Base-by-base conservation (phyloP, 2,113 vertebrate species). In the Python bivittatus region DNA sequence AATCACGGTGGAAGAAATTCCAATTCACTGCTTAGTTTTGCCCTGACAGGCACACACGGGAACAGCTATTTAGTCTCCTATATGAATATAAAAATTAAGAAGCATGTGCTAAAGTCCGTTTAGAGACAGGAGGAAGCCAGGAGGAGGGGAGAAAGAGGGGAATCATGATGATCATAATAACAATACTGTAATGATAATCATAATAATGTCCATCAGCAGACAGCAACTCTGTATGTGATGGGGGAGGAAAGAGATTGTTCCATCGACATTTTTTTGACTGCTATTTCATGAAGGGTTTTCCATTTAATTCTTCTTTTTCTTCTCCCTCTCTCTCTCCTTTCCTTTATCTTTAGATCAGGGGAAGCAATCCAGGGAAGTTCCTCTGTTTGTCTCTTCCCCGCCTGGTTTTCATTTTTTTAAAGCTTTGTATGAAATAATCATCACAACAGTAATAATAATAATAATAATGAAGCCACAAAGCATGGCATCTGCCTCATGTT, bases 1-100 rank as follows among this genome's bases (percentile, higher is more conserved):
- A 98, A 98, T 93, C 94, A 97, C 83, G 44, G 86, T 53, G 86
- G 56, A 91, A 93, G 91, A 90, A 7, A 95, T 91, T 91, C 29
- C 84, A 92, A 95, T 93, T 88, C 92, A 95, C 94, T 92, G 93
- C 90, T 94, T 95, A 91, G 91, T 90, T 96, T 94, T 79, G 57
- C 88, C 86, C 84, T 93, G 91, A 56, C 6, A 20, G 57, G 6
- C 33, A 44, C 57, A 60, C 56, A 42, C 12, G 4, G 33, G n/a
- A 22, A 64, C 42, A 64, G 38, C 11, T 57, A 56, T n/a, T 54
- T 60, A 8, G 23, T 44, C 23, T 15, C 57, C 17, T 6, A 25
- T 7, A 44, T 79, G 33, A 79, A 79, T 87, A 57, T 38, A 58
- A 58, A 57, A 58, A 25, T 88, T 25, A 58, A 60, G 86, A 88